A percentile compares a stretch with the other conserved stretches of the same genome.
These are phyloP conservation scores for Chloropsis hardwickii DNA, from an alignment of 2,113 vertebrate genomes.

Conservation along the genomic window DNA sequence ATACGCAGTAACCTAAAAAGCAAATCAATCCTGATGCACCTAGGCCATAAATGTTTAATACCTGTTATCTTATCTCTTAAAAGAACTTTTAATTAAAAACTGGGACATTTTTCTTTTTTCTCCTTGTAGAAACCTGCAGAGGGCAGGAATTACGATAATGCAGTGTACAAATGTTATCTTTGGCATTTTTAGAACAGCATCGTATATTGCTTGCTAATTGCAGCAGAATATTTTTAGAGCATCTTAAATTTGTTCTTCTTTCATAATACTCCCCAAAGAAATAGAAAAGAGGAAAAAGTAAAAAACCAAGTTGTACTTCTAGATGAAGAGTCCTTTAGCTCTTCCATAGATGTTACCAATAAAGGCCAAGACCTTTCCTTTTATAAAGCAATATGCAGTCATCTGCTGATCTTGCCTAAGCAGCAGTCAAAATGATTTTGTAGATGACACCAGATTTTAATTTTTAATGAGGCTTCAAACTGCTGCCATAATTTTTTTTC, in stretches of 20 bases:
- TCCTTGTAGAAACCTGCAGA: neutral
- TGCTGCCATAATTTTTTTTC: conserved; percentile 19
- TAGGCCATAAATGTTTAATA: neutral
- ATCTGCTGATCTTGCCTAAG: neutral
- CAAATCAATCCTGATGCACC: neutral
- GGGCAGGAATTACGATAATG: neutral
- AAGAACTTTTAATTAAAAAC: conserved; percentile 14
- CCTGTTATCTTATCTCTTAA: neutral
- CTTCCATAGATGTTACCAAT: neutral
- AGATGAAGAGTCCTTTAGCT: neutral
- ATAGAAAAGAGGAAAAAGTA: neutral
- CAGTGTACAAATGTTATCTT: neutral
- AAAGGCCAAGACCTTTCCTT: neutral
- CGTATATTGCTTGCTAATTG: conserved; percentile 11
- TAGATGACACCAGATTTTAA: conserved; percentile 6
- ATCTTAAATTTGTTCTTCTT: neutral
- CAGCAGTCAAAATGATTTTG: neutral
- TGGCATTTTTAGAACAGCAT: neutral
- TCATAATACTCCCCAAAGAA: neutral
- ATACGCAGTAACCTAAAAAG: neutral
- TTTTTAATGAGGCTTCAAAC: conserved; percentile 28
- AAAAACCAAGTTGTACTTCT: neutral
- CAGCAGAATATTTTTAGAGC: conserved; percentile 7
- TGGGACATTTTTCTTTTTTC: neutral
- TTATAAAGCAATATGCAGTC: neutral